Evolutionary conservation across 2,113 vertebrate species (phyloP), one percentile per base, ranked within the genome.

Genomic region (Numenius arquata): DNA sequence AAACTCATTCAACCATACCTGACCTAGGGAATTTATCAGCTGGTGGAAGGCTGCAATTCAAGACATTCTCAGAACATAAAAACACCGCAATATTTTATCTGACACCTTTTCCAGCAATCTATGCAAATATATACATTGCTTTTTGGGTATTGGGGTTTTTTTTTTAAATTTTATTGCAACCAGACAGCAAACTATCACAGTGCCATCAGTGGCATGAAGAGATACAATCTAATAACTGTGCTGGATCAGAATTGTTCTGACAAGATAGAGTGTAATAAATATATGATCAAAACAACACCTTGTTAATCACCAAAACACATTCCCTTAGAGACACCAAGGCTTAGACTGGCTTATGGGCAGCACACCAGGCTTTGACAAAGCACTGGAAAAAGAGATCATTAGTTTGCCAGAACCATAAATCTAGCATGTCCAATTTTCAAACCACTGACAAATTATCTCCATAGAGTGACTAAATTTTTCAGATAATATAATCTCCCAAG

Each of bases 401-500:
- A 97, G 95, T 93, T 93, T 92, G 79, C 58, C 79, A 87, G 50
- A 84, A 61, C 56, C 58, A 91, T 94, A 95, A 82, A 96, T 97
- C 97, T 93, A 21, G 47, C 18, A 34, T 14, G 89, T 93, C 97
- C 86, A 86, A 43, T 95, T 97, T 98, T 89, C 95, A 88, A 95
- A 91, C 87, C 91, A 85, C 79, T 97, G 97, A 98, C 85, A 97
- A 97, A 97, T 79, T 90, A 95, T 93, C 87, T 97, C 95, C 91
- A 91, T 61, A 90, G 95, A 92, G 89, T 45, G 73, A 95, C 93
- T 95, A 88, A 65, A 93, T 92, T 96, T 89, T 93, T 97, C 94
- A 96, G 52, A 81, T 67, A 85, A 71, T 25, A 84, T 93, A 91
- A 93, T 91, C 66, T 96, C 93, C 95, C 71, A 90, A 93, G 88